Evolutionary conservation across 2,888 invertebrate species (phyloP).

Genomic region (Dorcus hopei): DNA sequence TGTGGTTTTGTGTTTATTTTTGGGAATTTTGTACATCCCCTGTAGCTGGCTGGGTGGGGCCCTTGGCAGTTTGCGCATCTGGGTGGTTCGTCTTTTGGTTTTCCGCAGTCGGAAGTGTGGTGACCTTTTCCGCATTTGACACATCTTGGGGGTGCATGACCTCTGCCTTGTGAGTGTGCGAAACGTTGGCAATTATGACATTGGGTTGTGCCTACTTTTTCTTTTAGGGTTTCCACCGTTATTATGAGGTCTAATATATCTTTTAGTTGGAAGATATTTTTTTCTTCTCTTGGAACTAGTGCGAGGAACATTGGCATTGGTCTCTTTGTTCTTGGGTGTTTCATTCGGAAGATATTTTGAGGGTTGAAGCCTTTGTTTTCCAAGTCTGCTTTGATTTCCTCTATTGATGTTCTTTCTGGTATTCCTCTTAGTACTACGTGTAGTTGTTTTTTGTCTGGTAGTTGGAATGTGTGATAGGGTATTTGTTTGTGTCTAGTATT

Average conservation of each 20-base stretch:
- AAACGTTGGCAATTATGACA: constrained; percentile 1
- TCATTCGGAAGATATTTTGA: too few relatives aligned
- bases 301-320: not conserved
- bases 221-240: not conserved
- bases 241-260: not conserved
- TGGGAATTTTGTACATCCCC: not conserved
- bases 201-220: not conserved
- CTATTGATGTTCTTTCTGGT: too few relatives aligned
- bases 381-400: too few relatives aligned
- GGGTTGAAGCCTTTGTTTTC: too few relatives aligned
- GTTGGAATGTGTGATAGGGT: too few relatives aligned
- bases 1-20: not conserved
- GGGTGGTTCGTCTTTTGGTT: not conserved
- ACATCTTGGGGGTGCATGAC: not conserved
- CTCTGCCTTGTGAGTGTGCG: not conserved
- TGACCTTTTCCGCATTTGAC: not conserved
- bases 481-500: too few relatives aligned
- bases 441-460: too few relatives aligned
- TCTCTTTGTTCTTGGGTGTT: too few relatives aligned
- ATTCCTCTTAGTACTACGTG: too few relatives aligned
- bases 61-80: not conserved
- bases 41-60: not conserved
- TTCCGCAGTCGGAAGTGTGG: not conserved
- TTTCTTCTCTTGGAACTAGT: not conserved
- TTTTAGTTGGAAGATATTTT: constrained; percentile 1